These are phyloP conservation scores for Agelas oroides DNA, from an alignment of 37 sponge, comb jelly and placozoan genomes.

Conservation along the genomic window DNA sequence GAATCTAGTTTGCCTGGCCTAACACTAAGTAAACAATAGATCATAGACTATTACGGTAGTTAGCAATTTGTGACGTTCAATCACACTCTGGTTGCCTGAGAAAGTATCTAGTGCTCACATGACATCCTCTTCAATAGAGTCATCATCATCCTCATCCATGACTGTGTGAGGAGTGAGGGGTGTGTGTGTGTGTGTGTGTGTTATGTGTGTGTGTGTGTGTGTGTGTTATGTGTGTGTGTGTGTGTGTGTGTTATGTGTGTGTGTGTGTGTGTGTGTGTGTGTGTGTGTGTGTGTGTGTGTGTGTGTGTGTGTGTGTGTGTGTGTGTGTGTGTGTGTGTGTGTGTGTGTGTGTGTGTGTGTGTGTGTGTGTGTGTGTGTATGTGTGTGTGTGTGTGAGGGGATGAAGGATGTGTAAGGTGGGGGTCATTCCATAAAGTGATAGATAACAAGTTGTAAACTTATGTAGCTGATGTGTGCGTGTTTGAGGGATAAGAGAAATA, in stretches of 20 bases:
- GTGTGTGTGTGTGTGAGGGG: slow-evolving; percentile 35
- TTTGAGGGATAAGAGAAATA: too few relatives aligned
- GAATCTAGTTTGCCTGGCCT: too few relatives aligned
- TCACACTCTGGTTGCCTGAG: too few relatives aligned
- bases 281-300: slow-evolving; percentile 35
- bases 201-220: slow-evolving; percentile 37
- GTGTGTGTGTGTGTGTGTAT: background rate
- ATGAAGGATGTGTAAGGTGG: background rate
- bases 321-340: slow-evolving; percentile 31
- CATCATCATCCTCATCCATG: slow-evolving; percentile 49
- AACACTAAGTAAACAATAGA: too few relatives aligned
- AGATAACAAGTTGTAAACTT: too few relatives aligned
- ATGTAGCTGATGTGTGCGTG: too few relatives aligned
- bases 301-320: slow-evolving; percentile 25
- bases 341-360: slow-evolving; percentile 12
- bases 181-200: slow-evolving; percentile 29
- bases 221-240: too few relatives aligned
- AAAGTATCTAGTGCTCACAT: too few relatives aligned
- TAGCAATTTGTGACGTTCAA: too few relatives aligned
- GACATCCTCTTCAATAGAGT: background rate
- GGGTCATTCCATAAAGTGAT: too few relatives aligned
- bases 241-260: too few relatives aligned
- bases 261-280: background rate
- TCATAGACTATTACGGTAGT: too few relatives aligned
- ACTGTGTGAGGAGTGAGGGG: slow-evolving; percentile 6